Evolutionary conservation across 2,888 invertebrate species (phyloP), one percentile per base, ranked within the genome.

Genomic region (Caenorhabditis parvicauda): DNA sequence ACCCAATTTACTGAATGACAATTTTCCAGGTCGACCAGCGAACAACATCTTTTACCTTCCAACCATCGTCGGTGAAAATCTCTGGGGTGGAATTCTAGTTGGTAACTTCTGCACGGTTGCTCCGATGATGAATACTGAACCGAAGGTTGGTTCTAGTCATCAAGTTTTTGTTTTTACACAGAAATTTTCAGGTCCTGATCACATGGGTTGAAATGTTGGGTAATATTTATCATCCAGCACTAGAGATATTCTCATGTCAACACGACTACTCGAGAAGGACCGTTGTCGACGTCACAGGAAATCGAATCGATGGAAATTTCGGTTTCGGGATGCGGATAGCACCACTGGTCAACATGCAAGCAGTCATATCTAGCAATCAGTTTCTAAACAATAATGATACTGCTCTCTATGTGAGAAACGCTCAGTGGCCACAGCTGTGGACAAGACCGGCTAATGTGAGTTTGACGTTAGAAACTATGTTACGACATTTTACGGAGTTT

Each of bases 61-160:
- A 2, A 90, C 91, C 0, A 88, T 89, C 81, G 88, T 98, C 75
- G 87, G 88, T 68, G 88, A 88, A 64, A 98, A 98, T 82, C 84
- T 89, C 6, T 91, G 92, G 79, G 87, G 89, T 29, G 95, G 93
- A 0, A 87, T 96, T 41, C 84, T 92, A 48, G 89, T 95, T 68
- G 94, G 95, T 2, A 98, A 98, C 82, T 93, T 88, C 79, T 95
- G 95, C 46, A 51, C 66, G 2, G 67, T 69, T 9, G 43, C 61
- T 2, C 48, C 38, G 12, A 46, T 44, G 4, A 54, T 57, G 14
- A 48, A 41, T 7, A 58, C 70, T 21, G 71, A 75, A 45, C 66
- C 70, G 9, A 70, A 72, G 50, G 63, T 61, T 37, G 7, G 41
- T 14, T 39, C 39, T 2, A n/a, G n/a, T n/a, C n/a, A 32, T 12